Evolutionary conservation across 2,797 vertebrate species (phyloP), one percentile per base, ranked within the genome.

Genomic region (Cottoperca gobio): DNA sequence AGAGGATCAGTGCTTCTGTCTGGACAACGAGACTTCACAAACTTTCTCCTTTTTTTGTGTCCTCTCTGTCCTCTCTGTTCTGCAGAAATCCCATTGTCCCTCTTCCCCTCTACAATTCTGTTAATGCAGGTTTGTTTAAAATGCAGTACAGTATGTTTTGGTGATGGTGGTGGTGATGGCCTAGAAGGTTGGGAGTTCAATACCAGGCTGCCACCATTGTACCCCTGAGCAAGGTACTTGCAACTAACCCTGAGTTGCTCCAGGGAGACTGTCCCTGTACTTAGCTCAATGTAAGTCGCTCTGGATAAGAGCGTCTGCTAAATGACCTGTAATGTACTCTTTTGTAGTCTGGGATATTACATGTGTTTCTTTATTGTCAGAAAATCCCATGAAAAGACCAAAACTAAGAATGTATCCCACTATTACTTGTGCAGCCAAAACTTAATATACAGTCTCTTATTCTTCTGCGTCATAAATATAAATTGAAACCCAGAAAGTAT

Each of bases 301-400:
- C n/a, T n/a, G n/a, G n/a, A n/a, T n/a, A n/a, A n/a, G n/a, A n/a
- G n/a, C n/a, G n/a, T n/a, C n/a, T n/a, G n/a, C n/a, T n/a, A n/a
- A n/a, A n/a, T n/a, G n/a, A n/a, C n/a, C n/a, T n/a, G n/a, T n/a
- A n/a, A n/a, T n/a, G n/a, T n/a, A n/a, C n/a, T n/a, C n/a, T n/a
- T n/a, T n/a, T n/a, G n/a, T n/a, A 73, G 39, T 26, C 7, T 24
- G 59, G 13, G 12, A 48, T 39, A 24, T 45, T 54, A 28, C 46
- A 0, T 24, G 9, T 57, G 21, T 70, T 57, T 71, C 2, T 42
- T 33, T 11, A 45, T 13, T 2, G 37, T 55, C 2, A 28, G 68
- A 21, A 60, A 48, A 78, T 72, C 39, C 1, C 26, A 66, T 40
- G 54, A 59, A 73, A 82, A 73, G n/a, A 68, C 31, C 14, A 65